phyloP scores from a whole-genome alignment of 2,113 vertebrate genomes.

The Myanophis thanlyinensis region DNA sequence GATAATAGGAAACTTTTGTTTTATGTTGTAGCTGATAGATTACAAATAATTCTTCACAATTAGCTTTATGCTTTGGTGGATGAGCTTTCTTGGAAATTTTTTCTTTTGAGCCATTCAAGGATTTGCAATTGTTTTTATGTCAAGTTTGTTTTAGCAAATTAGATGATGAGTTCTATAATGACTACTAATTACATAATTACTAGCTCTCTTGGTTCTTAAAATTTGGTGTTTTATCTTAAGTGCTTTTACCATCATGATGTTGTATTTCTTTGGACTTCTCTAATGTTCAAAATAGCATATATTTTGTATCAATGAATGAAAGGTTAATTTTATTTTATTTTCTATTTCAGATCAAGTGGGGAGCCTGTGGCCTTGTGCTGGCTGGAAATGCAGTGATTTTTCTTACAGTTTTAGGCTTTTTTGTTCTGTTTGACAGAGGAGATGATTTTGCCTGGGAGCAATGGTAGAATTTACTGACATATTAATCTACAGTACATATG shows the following conservation, averaged over 20 bases:
- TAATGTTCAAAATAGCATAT: constrained; percentile 38
- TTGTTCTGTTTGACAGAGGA: constrained; percentile 89
- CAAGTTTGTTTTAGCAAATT: constrained; percentile 23
- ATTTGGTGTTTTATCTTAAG: constrained; percentile 11
- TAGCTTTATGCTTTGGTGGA: background rate
- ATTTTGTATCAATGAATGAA: background rate
- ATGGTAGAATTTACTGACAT: constrained; percentile 74
- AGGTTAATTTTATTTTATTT: constrained; percentile 49
- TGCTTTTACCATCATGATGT: constrained; percentile 54
- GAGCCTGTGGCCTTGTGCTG: constrained; percentile 93
- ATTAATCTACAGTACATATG: constrained; percentile 18
- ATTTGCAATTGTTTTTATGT: constrained; percentile 30
- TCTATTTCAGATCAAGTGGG: constrained; percentile 90
- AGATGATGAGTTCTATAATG: constrained; percentile 22
- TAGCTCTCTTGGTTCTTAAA: background rate
- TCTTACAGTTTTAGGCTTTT: constrained; percentile 93
- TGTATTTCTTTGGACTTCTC: constrained; percentile 38
- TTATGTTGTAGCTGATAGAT: background rate
- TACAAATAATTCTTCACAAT: background rate
- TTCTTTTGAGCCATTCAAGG: constrained; percentile 21
- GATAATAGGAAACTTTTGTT: background rate
- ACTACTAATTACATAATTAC: background rate
- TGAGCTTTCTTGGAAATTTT: background rate
- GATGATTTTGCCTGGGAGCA: constrained; percentile 98
- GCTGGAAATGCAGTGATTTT: constrained; percentile 93